Conservation (phyloP, 2,888 invertebrate species). For the Pogonocherus hispidulus region DNA sequence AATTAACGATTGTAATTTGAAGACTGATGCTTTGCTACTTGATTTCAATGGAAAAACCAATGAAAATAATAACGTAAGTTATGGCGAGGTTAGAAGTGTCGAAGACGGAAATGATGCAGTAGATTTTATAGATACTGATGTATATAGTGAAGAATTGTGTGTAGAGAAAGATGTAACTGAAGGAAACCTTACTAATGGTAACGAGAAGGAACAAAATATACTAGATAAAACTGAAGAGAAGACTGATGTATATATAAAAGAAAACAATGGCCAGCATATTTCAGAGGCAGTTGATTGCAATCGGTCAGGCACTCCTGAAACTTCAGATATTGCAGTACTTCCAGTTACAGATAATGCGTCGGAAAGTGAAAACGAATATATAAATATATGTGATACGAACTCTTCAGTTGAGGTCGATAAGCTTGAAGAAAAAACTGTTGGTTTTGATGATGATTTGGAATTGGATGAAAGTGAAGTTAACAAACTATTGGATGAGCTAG, state of each 20-base stretch:
- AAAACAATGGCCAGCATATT: not conserved
- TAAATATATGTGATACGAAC: constrained; percentile 10
- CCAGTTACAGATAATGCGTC: constrained; percentile 17
- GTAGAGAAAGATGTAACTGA: constrained; percentile 49
- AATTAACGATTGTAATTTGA: constrained; percentile 46
- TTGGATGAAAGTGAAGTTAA: constrained; percentile 64
- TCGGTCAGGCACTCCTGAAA: too few relatives aligned
- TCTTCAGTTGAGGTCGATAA: constrained; percentile 28
- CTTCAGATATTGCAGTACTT: constrained; percentile 17
- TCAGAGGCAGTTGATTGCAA: constrained; percentile 10
- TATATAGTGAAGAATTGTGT: not conserved
- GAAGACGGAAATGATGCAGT: constrained; percentile 32
- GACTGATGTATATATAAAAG: not conserved
- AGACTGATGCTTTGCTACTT: constrained; percentile 20
- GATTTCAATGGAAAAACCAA: not conserved
- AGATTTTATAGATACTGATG: not conserved
- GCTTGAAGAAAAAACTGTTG: constrained; percentile 39
- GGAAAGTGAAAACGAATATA: constrained; percentile 10
- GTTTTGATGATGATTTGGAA: constrained; percentile 61
- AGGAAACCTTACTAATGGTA: constrained; percentile 22
- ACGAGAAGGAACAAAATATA: not conserved
- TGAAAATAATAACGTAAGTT: not conserved
- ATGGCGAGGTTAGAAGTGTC: not conserved
- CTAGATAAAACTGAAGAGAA: not conserved
- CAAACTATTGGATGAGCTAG: constrained; percentile 64